phyloP scores from a whole-genome alignment of 2,888 invertebrate genomes.

The Tinea pellionella region DNA sequence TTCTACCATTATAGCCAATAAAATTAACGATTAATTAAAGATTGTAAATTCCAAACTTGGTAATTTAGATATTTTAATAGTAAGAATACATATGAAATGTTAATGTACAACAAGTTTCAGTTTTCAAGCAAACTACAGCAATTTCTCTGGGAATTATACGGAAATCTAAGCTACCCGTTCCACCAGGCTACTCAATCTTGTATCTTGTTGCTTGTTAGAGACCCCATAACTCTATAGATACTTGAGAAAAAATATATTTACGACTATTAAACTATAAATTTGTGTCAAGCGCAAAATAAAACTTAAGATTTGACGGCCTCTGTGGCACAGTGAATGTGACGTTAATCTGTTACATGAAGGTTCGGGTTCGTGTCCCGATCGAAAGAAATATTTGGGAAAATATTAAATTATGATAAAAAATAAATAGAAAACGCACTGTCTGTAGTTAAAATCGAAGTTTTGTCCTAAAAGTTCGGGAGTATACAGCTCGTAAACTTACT shows the following conservation, averaged over 20 bases:
- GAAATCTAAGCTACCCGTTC: not conserved
- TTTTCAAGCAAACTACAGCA: not conserved
- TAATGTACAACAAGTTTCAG: not conserved
- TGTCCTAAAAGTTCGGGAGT: too few relatives aligned
- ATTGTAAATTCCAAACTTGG: not conserved
- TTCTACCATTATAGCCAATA: too few relatives aligned
- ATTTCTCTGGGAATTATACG: not conserved
- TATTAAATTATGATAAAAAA: too few relatives aligned
- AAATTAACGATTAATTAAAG: not conserved
- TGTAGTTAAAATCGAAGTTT: too few relatives aligned
- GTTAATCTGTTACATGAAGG: too few relatives aligned
- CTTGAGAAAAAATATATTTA: not conserved
- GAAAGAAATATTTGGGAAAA: too few relatives aligned
- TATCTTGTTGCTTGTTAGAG: slow-evolving; percentile 20
- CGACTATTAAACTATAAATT: not conserved
- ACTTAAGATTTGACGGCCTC: too few relatives aligned
- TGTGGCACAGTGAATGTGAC: too few relatives aligned
- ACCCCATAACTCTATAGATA: slow-evolving; percentile 3
- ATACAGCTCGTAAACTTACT: too few relatives aligned
- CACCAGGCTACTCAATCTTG: slow-evolving; percentile 17
- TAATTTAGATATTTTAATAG: not conserved
- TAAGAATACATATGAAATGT: not conserved
- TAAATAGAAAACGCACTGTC: too few relatives aligned
- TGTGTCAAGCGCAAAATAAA: too few relatives aligned
- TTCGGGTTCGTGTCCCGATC: too few relatives aligned